Base-by-base conservation (phyloP, 2,113 vertebrate species). In the Symphodus melops region DNA sequence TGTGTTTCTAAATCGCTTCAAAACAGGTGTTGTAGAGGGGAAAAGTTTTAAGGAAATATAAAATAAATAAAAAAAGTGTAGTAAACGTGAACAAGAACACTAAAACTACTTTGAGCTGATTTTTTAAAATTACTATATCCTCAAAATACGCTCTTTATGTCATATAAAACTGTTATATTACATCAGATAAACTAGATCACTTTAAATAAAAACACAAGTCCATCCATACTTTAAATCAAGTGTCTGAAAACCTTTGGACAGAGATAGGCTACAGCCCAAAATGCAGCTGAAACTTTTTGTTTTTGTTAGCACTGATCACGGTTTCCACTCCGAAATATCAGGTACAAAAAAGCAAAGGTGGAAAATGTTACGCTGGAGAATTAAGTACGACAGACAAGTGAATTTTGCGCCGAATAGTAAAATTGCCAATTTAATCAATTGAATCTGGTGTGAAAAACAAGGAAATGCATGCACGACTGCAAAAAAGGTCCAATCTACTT, bases 311-410 rank as follows among this genome's bases (percentile, higher is more conserved):
- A 33, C 28, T 33, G 28, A 33, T 33, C 28, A 33, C 28, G 28
- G 28, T 33, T 33, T 33, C 28, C 28, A 33, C 28, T n/a, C 64
- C 68, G 54, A 77, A 63, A 17, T 33, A 7, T 56, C 68, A 84
- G 52, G 56, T 60, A 72, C 68, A 72, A 68, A 33, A 33, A 59
- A 52, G 17, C 1, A 66, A 58, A 19, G 21, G 54, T 2, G 1
- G 1, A 41, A 21, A 49, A 55, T 11, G 8, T 56, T 19, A 23
- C 48, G 23, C 5, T 12, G 5, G 21, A 10, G 63, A 5, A 4
- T 28, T 37, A 28, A 75, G 44, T 17, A 21, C 0, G 3, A 52
- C 9, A 14, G 37, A 42, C 12, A 46, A 49, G 10, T 0, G 8
- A 19, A 19, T 59, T 23, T 14, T 5, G 19, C 48, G 23, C 37